Base-by-base conservation (phyloP, 2,797 vertebrate species). In the Crocodylus rhombifer region DNA sequence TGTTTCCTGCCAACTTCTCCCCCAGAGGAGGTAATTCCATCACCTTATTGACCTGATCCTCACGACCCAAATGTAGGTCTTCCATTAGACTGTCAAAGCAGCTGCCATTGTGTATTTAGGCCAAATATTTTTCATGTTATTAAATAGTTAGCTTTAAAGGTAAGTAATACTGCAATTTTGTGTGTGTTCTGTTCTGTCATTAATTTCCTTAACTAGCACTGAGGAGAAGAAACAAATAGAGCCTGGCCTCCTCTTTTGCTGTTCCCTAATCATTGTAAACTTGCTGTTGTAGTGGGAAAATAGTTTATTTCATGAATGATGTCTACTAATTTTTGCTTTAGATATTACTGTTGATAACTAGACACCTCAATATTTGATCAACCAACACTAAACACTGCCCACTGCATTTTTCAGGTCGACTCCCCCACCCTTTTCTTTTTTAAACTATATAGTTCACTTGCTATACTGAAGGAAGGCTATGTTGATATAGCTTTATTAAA, bases 181-280 rank as follows among this genome's bases (percentile, higher is more conserved):
- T 94, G 82, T 97, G 92, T 96, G 88, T 96, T 95, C 91, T 13
- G 2, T 58, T 75, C 78, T 95, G 76, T 81, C 88, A 93, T 95
- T 96, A 90, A 94, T 97, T 96, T 97, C 95, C 91, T 95, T 96
- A 96, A 96, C 95, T 90, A 93, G 83, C 86, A 57, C 90, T 89
- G 42, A 85, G 28, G 78, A 92, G 90, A 94, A 84, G 88, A 85
- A 82, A 96, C 77, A 84, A 23, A 13, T 69, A 80, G 82, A 30
- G 75, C 60, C 86, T 64, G 55, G 69, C 94, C 90, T 89, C 61
- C 76, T 95, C 95, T 95, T 80, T 33, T 56, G 60, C 92, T 88
- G 80, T 94, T 94, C 63, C 30, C 88, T 94, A 81, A 95, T 92
- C 91, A 91, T 85, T 90, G 5, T 91, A 93, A 96, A 91, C 90